Base-by-base conservation (phyloP, 2,113 vertebrate genomes). In the Crotalus tigris region DNA sequence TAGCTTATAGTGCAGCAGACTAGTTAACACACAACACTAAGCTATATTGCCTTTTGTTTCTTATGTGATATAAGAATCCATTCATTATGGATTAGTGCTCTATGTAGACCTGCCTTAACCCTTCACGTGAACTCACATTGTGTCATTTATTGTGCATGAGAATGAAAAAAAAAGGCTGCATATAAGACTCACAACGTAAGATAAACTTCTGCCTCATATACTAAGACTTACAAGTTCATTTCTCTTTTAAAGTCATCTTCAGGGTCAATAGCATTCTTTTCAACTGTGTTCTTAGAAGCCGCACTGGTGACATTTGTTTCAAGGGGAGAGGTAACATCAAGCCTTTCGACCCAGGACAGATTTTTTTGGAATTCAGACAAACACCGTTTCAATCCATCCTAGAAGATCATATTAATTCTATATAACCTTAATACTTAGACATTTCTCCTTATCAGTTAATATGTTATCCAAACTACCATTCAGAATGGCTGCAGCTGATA, bases 191-290 rank as follows among this genome's bases (percentile, higher is more conserved):
- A 6, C 0, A 24, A 5, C 1, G 4, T 0, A 24, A 2, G 2
- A 54, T 23, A 53, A 24, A 9, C 0, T 4, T 75, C 59, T 81
- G 94, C 7, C 33, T 46, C 46, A 53, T 61, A 59, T 4, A 81
- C 1, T 88, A 55, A 94, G 57, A 98, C 99, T 97, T 96, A 99
- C 99, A 99, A 99, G 94, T 95, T 98, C 98, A 99, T 99, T 93
- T 99, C 99, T 93, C 99, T 98, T 95, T 99, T 98, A 95, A 99
- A 99, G 92, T 99, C 99, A 46, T 99, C 98, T 58, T 99, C 98
- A 0, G 98, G 97, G 26, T 98, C 96, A 3, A 98, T 86, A 1
- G 90, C 89, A 89, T 95, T 97, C 90, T 95, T 86, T 7, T 93
- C 19, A 46, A 85, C 91, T 51, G 49, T 91, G 24, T 92, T 96